Base-by-base conservation (phyloP, 2,113 vertebrate species). In the Eulemur rufifrons region DNA sequence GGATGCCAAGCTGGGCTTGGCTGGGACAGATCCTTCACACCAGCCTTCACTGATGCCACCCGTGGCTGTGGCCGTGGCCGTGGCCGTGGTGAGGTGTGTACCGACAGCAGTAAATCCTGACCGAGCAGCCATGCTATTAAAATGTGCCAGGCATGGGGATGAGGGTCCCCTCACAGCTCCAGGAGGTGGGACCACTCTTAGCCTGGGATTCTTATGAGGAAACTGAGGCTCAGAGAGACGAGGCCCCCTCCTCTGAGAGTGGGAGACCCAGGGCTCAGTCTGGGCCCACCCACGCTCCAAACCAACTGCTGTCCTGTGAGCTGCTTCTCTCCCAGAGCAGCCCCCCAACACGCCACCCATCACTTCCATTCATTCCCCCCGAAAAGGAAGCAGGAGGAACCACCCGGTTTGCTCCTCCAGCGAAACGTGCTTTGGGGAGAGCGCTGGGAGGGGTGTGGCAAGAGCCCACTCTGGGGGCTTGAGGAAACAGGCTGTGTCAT, bases 381-480 rank as follows among this genome's bases (percentile, higher is more conserved):
- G 8, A 45, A 29, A 77, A 54, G 47, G 37, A 32, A 25, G 10
- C 21, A 14, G 15, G 56, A 73, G 42, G 47, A 9, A 15, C 45
- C 21, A 27, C 6, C 6, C 2, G 32, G 69, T 11, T 20, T 29
- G 50, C 34, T 15, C 25, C 21, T 52, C 13, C 10, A 18, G 8
- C 34, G 32, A 69, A 34, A 27, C 0, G 15, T 4, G 8, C 61
- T 29, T n/a, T 27, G 5, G n/a, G 11, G 66, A 21, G 77, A 52
- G 39, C 42, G 13, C 45, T 0, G 1, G 0, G 56, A 76, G 52
- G 10, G 42, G 9, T 27, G 1, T 15, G 77, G 34, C 0, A 0
- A 20, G 61, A 47, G 61, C 29, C 39, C 11, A 8, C 7, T 0
- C 15, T 5, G 25, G 1, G 71, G 47, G 69, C 27, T 2, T 1